A percentile compares a stretch with the other conserved stretches of the same genome.
These are phyloP conservation scores for Drosophila testacea DNA, from an alignment of 2,888 invertebrate species.

Conservation along the genomic window DNA sequence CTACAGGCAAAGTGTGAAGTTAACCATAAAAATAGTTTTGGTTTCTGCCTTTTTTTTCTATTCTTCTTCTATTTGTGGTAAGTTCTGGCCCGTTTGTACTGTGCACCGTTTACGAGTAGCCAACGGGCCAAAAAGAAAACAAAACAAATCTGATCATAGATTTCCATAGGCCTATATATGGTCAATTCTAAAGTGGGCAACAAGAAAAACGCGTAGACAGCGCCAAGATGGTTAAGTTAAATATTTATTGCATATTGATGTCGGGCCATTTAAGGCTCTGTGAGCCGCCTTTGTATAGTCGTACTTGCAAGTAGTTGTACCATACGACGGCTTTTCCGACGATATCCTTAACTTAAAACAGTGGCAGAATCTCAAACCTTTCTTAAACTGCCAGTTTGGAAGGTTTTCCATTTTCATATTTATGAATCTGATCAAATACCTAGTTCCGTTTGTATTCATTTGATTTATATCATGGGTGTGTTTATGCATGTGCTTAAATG, in stretches of 20 bases:
- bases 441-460: slow-evolving; percentile 22
- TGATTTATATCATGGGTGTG: not conserved
- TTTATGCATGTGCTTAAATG: too few species aligned
- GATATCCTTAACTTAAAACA: slow-evolving; percentile 26
- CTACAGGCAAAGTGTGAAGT: slow-evolving; percentile 27
- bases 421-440: slow-evolving; percentile 3
- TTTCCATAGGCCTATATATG: slow-evolving; percentile 71
- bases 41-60: slow-evolving; percentile 7
- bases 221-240: slow-evolving; percentile 74
- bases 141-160: slow-evolving; percentile 57
- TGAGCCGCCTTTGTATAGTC: slow-evolving; percentile 63
- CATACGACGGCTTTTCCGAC: slow-evolving; percentile 19
- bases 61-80: not conserved
- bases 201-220: slow-evolving; percentile 65
- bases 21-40: slow-evolving; percentile 24
- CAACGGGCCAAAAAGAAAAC: slow-evolving; percentile 20
- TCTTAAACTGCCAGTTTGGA: slow-evolving; percentile 4
- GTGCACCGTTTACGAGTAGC: slow-evolving; percentile 22
- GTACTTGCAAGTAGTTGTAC: not conserved
- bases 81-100: slow-evolving; percentile 11
- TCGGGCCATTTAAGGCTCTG: slow-evolving; percentile 68
- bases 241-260: slow-evolving; percentile 79
- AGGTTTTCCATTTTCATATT: slow-evolving; percentile 22
- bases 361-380: slow-evolving; percentile 17
- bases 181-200: slow-evolving; percentile 57